Base-by-base conservation (phyloP, 2,797 vertebrate species). In the Scomberomorus guttatus region DNA sequence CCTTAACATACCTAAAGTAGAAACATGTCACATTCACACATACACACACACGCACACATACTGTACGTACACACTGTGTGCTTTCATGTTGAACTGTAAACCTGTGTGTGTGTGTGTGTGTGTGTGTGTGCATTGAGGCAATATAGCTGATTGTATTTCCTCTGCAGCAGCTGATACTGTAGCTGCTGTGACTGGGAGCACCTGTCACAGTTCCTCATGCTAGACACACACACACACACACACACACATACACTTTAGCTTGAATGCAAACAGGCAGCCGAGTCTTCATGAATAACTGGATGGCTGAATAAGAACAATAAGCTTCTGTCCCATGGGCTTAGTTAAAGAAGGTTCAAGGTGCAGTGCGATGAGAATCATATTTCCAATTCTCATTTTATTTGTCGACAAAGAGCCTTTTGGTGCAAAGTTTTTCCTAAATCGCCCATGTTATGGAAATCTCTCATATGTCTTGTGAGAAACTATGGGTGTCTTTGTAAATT, bases 161-260 rank as follows among this genome's bases (percentile, higher is more conserved):
- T 77, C 77, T 74, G 55, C 55, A 77, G 80, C 80, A 90, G 90
- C 88, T 91, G 91, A 91, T 86, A 90, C 74, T 83, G 75, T 81
- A 80, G 82, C 88, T 81, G 71, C 87, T 90, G 73, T 81, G 88
- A 93, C 76, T 0, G 18, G 27, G 72, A 80, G 89, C 93, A 94
- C 91, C 93, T 94, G 93, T 83, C 80, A 66, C 73, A 81, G 78
- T 76, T 67, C 12, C 13, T 91, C 81, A 81, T 4, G 22, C 46
- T 60, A 20, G 32, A 2, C 37, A 20, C 37, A 24, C 70, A 55
- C 65, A 71, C 61, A 57, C 48, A 24, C 58, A 52, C 72, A 58
- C 66, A 50, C 62, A 65, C 44, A 46, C 67, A 60, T 39, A 52
- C 75, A 58, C 29, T 32, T 60, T 29, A 60, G 60, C 75, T 67